Conservation (phyloP, 2,113 vertebrate genomes). For the Toxostoma redivivum region DNA sequence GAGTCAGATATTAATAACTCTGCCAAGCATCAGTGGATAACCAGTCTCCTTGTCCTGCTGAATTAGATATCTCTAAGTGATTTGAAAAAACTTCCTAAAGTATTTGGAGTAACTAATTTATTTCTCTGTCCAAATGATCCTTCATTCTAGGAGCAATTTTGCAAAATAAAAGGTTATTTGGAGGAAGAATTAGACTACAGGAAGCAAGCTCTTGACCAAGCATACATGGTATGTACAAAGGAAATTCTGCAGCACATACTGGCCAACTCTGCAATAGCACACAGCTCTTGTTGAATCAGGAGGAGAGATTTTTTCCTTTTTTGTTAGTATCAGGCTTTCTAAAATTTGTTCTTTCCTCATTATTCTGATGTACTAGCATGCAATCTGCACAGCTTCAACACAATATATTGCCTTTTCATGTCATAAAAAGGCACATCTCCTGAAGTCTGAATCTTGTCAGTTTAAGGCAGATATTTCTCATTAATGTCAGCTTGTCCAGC, state of each 20-base stretch:
- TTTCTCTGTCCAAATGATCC: slow-evolving; percentile 18
- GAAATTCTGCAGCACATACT: background rate
- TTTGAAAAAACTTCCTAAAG: background rate
- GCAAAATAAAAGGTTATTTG: slow-evolving; percentile 98
- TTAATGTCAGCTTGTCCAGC: background rate
- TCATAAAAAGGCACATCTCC: background rate
- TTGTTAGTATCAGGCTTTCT: background rate
- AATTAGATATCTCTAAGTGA: background rate
- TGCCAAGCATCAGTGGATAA: background rate
- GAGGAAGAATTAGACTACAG: slow-evolving; percentile 98
- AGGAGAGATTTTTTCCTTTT: background rate
- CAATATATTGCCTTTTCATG: background rate
- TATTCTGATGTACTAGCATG: background rate
- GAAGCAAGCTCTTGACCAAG: slow-evolving; percentile 96
- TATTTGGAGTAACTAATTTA: slow-evolving; percentile 6
- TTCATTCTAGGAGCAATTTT: slow-evolving; percentile 91
- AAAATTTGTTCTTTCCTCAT: background rate
- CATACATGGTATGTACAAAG: slow-evolving; percentile 86
- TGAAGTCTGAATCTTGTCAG: background rate
- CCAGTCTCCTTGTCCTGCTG: background rate
- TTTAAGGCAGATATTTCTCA: background rate
- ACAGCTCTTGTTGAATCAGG: background rate
- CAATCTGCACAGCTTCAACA: background rate
- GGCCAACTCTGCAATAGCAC: background rate
- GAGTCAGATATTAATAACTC: background rate